Evolutionary conservation across 2,113 vertebrate species (phyloP).

Genomic region (Vulpes lagopus): DNA sequence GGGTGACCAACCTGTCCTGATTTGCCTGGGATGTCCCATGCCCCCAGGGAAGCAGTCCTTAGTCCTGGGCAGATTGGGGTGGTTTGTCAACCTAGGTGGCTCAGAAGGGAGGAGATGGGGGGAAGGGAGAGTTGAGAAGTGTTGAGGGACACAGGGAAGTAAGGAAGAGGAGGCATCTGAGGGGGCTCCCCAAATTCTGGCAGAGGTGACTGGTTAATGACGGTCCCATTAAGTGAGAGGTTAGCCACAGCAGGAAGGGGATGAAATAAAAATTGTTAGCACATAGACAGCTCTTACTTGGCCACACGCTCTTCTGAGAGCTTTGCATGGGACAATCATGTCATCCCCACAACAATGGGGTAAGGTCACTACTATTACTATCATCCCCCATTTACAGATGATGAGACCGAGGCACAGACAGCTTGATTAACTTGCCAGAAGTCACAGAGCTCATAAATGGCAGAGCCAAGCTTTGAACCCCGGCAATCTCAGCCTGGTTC

Average conservation of each 20-base stretch:
- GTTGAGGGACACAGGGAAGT: neutral
- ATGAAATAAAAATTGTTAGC: neutral
- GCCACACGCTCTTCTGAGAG: neutral
- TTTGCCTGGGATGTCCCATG: neutral
- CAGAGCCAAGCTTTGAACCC: neutral
- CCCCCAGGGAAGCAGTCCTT: neutral
- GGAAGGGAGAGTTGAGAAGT: neutral
- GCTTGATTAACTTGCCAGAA: neutral
- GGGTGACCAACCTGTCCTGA: neutral
- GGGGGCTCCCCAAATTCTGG: neutral
- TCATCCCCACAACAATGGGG: neutral
- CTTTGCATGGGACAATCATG: too few relatives aligned
- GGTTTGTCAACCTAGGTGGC: neutral
- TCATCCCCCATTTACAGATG: neutral
- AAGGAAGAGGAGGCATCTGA: neutral
- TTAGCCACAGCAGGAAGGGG: rapidly evolving
- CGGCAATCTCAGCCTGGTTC: neutral
- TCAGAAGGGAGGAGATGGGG: neutral
- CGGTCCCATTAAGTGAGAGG: neutral
- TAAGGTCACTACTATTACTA: neutral
- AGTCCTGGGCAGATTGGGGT: neutral
- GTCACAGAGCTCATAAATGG: neutral
- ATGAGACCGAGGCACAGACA: neutral
- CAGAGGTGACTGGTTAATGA: neutral
- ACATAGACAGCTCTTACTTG: neutral